phyloP scores from a whole-genome alignment of 1,140 invertebrate genomes.

The Scaptomyza graminum region DNA sequence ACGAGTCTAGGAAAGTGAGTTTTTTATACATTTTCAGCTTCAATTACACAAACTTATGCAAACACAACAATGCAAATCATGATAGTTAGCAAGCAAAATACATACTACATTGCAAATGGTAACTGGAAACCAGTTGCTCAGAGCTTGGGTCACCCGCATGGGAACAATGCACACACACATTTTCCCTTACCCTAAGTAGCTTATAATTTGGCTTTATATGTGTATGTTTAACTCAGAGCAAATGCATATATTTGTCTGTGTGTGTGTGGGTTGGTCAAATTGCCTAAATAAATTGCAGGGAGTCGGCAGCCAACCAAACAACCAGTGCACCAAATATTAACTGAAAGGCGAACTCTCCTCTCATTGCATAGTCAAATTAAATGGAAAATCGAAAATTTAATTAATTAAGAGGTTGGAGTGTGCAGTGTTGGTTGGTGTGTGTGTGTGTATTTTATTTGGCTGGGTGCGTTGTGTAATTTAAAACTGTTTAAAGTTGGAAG shows the following conservation, averaged over 20 bases:
- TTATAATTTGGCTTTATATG: conserved; percentile 1
- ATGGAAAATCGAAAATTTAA: conserved; percentile 43
- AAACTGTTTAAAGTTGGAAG: neutral
- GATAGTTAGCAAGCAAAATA: neutral
- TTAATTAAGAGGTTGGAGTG: conserved; percentile 26
- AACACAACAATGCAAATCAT: conserved; percentile 4
- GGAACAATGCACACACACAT: conserved; percentile 1
- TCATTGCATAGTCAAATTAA: conserved; percentile 15
- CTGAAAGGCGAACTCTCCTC: conserved; percentile 8
- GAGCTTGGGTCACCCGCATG: neutral
- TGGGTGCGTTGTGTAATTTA: neutral
- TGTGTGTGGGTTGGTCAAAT: conserved; percentile 4
- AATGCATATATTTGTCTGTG: neutral
- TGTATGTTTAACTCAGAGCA: neutral
- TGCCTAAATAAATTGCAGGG: conserved; percentile 15
- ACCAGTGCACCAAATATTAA: neutral
- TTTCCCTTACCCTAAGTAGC: conserved; percentile 11
- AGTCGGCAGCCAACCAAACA: neutral
- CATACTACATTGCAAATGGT: conserved; percentile 15
- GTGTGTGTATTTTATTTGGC: neutral
- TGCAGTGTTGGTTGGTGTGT: too few species aligned
- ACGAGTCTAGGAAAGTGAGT: neutral
- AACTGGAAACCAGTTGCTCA: conserved; percentile 18
- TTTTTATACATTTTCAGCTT: conserved; percentile 14
- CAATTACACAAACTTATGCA: conserved; percentile 15